A percentile compares a stretch with the other conserved stretches of the same genome.
These are phyloP conservation scores for Phenacoccus solenopsis DNA, from an alignment of 1,140 invertebrate genomes.

Conservation along the genomic window DNA sequence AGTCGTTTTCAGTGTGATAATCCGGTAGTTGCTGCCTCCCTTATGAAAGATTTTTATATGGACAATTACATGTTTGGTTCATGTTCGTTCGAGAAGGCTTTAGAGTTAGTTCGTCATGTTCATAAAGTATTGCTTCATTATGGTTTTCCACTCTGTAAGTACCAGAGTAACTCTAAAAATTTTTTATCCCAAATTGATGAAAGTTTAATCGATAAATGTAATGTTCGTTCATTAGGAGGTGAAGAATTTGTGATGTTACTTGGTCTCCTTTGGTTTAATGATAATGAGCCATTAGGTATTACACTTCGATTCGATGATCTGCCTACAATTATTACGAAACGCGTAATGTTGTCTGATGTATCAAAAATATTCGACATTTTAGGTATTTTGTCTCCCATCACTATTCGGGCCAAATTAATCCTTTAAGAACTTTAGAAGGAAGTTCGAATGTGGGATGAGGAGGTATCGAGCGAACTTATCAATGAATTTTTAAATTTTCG, in stretches of 20 bases:
- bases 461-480: conserved; percentile 25
- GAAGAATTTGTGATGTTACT: background rate
- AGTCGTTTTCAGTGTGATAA: background rate
- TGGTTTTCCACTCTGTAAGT: conserved; percentile 25
- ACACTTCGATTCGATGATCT: background rate
- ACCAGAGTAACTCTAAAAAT: conserved; percentile 5
- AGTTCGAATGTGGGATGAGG: conserved; percentile 32
- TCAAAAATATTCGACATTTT: conserved; percentile 25
- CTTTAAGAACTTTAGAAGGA: conserved; percentile 24
- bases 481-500: conserved; percentile 25
- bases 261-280: conserved; percentile 19
- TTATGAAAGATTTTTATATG: background rate
- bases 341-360: conserved; percentile 24
- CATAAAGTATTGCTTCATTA: conserved; percentile 21
- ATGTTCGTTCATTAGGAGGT: background rate
- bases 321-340: conserved; percentile 18
- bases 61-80: conserved; percentile 34
- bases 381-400: conserved; percentile 23
- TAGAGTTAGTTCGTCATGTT: conserved; percentile 22
- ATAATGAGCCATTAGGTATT: conserved; percentile 2
- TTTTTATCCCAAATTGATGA: conserved; percentile 6
- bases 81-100: conserved; percentile 22
- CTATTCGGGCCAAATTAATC: conserved; percentile 21
- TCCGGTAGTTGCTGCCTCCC: conserved; percentile 25
- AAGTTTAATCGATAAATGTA: background rate